Evolutionary conservation across 1,140 invertebrate genomes (phyloP), one percentile per base, ranked within the genome.

Genomic region (Halesus radiatus): DNA sequence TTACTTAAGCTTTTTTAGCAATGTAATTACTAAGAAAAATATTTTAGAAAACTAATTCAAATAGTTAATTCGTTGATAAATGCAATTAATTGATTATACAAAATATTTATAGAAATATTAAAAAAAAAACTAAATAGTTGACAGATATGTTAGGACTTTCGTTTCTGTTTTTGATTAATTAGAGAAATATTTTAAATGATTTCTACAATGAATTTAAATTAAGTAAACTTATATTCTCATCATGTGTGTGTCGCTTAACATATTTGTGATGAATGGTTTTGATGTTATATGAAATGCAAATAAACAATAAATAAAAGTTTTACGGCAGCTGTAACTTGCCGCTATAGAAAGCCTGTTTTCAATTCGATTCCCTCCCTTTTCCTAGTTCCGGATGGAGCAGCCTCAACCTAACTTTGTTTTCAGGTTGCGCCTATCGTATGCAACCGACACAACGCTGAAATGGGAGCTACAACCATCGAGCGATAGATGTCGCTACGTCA

Each of bases 261-360:
- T 76, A 72, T 83, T 80, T 83, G 82, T 83, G 80, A 83, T 83
- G 82, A 81, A 81, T 83, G 82, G 82, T 83, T 83, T 83, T 83
- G 82, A 81, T 83, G 82, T 83, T 83, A 81, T 53, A 83, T 81
- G 78, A 83, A 83, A 83, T 81, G 82, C 82, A 83, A 83, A 83
- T 81, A 81, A 81, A 81, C 77, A 58, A 81, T 83, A 80, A 83
- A 81, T 81, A 81, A 83, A 83, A 83, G 64, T 79, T 79, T 81
- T 68, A 45, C 80, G 60, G 79, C 58, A 77, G 77, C 56, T 74
- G 53, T 80, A 62, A 79, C 23, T 79, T 72, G 64, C 79, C 79
- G 77, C 79, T 83, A 79, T 79, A 77, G 78, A 68, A 83, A 50
- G 68, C 16, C 8, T n/a, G 53, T n/a, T 23, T 76, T 80, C 75